Conservation (phyloP, 2,113 vertebrate genomes). For the Saimiri boliviensis region DNA sequence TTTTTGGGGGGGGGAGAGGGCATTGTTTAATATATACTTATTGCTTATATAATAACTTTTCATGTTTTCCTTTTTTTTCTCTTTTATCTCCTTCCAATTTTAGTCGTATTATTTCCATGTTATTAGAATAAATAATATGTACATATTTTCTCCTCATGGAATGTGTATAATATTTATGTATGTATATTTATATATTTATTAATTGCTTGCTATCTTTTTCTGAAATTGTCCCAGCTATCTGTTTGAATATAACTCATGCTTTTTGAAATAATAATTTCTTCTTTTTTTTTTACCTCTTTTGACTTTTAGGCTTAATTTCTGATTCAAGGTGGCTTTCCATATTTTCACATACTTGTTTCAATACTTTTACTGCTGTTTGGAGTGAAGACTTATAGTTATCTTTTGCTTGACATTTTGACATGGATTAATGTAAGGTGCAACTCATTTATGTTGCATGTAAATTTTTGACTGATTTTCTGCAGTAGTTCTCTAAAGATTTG, state of each 20-base stretch:
- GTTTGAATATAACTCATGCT: not conserved
- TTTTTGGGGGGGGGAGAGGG: accelerated
- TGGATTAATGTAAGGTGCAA: not conserved
- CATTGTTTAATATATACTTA: not conserved
- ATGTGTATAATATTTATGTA: not conserved
- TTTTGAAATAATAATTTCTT: not conserved
- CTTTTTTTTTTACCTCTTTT: not conserved
- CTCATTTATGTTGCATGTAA: not conserved
- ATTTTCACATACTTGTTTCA: not conserved
- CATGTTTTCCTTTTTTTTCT: not conserved
- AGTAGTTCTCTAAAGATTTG: not conserved
- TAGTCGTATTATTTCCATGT: not conserved
- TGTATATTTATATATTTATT: not conserved
- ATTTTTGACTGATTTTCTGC: not conserved
- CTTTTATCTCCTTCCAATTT: not conserved
- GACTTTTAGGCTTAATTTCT: not conserved
- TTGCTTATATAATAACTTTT: not conserved
- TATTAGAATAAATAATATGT: not conserved
- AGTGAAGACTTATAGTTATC: not conserved
- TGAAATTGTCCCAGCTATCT: not conserved
- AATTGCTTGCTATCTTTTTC: not conserved
- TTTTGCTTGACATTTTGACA: not conserved
- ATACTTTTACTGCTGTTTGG: not conserved
- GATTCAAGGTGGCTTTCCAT: not conserved
- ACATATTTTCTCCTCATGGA: not conserved